Evolutionary conservation across 2,113 vertebrate genomes (phyloP), one percentile per base, ranked within the genome.

Genomic region (Bubalus kerabau): DNA sequence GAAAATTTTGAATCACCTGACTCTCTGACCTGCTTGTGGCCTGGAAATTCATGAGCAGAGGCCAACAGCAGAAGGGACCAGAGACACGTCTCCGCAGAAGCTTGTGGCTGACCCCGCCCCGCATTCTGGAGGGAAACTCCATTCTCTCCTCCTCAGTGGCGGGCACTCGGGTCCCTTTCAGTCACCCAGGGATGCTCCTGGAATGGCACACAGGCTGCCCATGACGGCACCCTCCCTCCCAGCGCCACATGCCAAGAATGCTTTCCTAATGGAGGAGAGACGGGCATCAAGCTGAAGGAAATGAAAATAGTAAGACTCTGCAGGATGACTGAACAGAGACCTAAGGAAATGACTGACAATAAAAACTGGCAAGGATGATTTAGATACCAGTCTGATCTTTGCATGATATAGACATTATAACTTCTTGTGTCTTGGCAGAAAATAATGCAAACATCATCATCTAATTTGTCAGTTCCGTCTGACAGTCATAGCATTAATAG

Each of bases 281-380:
- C 0, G 16, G 62, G 8, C n/a, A 84, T 74, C 50, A 40, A 59
- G 76, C 32, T 52, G 32, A 90, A 95, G 56, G 43, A 50, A 93
- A 64, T 95, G 32, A 93, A 91, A 84, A 59, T 16, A 19, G 52
- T 90, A 74, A 86, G 30, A 93, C 62, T 74, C 90, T 87, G 21
- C 62, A 93, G 48, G 21, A 56, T 43, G 85, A 32, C 50, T 85
- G 52, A 30, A 78, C n/a, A 32, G 46, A 97, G 13, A 60, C 36
- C 43, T 89, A 50, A 48, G 32, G 43, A 40, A 88, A 71, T 54
- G 83, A 88, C 26, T 85, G 52, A 81, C n/a, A 40, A 15, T 26
- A 36, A 83, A 81, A 88, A 54, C 95, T 85, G 52, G 23, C 30
- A 88, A 48, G 86, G 48, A 64, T 87, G 82, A 91, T 83, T 93